A percentile compares a stretch with the other conserved stretches of the same genome.
These are phyloP conservation scores for Molorchus minor DNA, from an alignment of 2,888 invertebrate genomes.

Conservation along the genomic window DNA sequence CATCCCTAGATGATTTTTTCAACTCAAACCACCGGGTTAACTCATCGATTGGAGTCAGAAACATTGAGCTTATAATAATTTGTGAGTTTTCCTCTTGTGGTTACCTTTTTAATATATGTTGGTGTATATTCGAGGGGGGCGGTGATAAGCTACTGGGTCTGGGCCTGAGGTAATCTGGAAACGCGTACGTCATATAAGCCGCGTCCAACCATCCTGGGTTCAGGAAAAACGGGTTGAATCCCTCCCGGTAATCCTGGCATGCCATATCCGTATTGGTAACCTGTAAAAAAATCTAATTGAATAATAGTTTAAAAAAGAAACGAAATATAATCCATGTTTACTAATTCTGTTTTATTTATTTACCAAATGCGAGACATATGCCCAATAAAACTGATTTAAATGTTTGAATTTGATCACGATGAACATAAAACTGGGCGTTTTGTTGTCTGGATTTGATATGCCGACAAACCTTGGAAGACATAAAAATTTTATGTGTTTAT, in stretches of 20 bases:
- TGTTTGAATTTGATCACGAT: slow-evolving; percentile 48
- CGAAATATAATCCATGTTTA: slow-evolving; percentile 27
- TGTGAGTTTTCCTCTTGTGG: too few relatives aligned
- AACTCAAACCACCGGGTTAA: too few relatives aligned
- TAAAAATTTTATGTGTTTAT: slow-evolving; percentile 56
- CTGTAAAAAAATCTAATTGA: slow-evolving; percentile 64
- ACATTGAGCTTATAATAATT: too few relatives aligned
- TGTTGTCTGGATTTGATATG: slow-evolving; percentile 43
- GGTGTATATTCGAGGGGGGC: slow-evolving; percentile 45
- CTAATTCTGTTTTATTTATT: slow-evolving; percentile 23
- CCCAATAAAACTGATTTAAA: slow-evolving; percentile 47
- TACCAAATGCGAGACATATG: slow-evolving; percentile 51
- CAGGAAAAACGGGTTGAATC: slow-evolving; percentile 80
- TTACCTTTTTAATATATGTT: too few relatives aligned
- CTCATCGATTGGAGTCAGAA: too few relatives aligned
- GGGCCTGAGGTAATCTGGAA: slow-evolving; percentile 75
- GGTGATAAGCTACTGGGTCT: slow-evolving; percentile 63
- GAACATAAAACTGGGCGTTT: slow-evolving; percentile 47
- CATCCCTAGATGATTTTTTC: too few relatives aligned
- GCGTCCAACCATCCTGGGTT: slow-evolving; percentile 84
- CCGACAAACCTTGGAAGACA: slow-evolving; percentile 55
- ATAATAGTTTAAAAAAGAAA: background rate
- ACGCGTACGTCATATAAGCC: slow-evolving; percentile 79
- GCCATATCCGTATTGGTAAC: slow-evolving; percentile 80
- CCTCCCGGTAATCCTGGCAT: slow-evolving; percentile 70